Conservation (phyloP, 2,888 invertebrate species). For the Craniophora ligustri region DNA sequence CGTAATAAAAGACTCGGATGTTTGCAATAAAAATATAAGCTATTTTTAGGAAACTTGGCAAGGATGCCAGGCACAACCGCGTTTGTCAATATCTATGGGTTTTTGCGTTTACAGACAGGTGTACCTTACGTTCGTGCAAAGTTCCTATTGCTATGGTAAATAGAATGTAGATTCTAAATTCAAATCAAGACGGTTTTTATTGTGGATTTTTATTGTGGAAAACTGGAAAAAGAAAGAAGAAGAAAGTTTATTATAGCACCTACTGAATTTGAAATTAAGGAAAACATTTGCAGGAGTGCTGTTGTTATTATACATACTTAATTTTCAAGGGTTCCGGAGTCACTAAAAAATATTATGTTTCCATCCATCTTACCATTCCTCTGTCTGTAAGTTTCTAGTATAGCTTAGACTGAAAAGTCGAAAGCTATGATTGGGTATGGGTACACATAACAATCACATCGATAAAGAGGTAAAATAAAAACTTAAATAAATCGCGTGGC, state of each 20-base stretch:
- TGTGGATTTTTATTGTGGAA: background rate
- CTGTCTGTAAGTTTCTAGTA: too few species aligned
- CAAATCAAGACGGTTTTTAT: background rate
- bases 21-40: constrained; percentile 33
- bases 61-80: background rate
- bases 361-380: too few species aligned
- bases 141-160: constrained; percentile 15
- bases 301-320: too few species aligned
- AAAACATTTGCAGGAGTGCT: too few species aligned
- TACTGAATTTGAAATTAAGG: too few species aligned
- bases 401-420: too few species aligned
- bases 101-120: constrained; percentile 29
- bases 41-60: constrained; percentile 39
- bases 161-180: constrained; percentile 29
- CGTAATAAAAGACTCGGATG: constrained; percentile 39
- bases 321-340: too few species aligned
- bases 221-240: background rate
- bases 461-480: too few species aligned
- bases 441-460: too few species aligned
- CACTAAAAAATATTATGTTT: too few species aligned
- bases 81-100: constrained; percentile 27
- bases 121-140: constrained; percentile 12
- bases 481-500: too few species aligned
- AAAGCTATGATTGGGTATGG: too few species aligned
- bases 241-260: background rate